Percentiles rank a stretch among this genome's conserved stretches.
These are phyloP conservation scores for Loxodonta africana DNA, from an alignment of 2,113 vertebrate genomes.

Conservation along the genomic window DNA sequence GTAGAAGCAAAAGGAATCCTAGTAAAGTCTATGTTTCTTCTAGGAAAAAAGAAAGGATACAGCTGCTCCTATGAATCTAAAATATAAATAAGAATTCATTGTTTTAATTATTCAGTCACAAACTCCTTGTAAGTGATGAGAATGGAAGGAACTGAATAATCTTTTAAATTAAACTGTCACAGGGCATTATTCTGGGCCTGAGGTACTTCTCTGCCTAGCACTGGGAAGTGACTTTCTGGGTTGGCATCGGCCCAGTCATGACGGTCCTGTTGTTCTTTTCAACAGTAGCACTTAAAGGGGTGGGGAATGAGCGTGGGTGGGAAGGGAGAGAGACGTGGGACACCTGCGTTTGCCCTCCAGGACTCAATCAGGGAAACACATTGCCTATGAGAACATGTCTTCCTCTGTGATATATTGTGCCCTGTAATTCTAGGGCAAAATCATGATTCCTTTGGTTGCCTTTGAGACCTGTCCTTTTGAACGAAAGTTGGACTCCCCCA, in stretches of 20 bases:
- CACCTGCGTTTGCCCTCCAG: background rate
- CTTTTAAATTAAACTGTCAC: constrained; percentile 59
- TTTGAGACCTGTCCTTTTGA: constrained; percentile 69
- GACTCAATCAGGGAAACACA: background rate
- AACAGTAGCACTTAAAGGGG: background rate
- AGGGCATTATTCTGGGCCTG: background rate
- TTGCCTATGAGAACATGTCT: background rate
- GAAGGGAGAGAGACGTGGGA: background rate
- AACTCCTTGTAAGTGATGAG: background rate
- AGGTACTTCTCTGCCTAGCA: background rate
- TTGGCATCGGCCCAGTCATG: background rate
- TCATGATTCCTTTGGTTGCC: constrained; percentile 41
- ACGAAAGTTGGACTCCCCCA: constrained; percentile 58
- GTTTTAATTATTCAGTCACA: constrained; percentile 74
- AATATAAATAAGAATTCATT: constrained; percentile 64
- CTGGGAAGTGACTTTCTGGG: background rate
- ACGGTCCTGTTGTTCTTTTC: background rate
- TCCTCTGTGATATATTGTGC: background rate
- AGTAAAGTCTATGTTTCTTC: constrained; percentile 36
- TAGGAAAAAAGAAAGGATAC: background rate
- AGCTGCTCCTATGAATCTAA: constrained; percentile 63
- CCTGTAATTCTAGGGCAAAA: constrained; percentile 59
- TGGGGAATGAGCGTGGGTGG: background rate
- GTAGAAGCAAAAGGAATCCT: background rate
- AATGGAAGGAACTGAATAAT: constrained; percentile 8